phyloP scores from a whole-genome alignment of 2,797 vertebrate species.

The Pipistrellus nathusii region DNA sequence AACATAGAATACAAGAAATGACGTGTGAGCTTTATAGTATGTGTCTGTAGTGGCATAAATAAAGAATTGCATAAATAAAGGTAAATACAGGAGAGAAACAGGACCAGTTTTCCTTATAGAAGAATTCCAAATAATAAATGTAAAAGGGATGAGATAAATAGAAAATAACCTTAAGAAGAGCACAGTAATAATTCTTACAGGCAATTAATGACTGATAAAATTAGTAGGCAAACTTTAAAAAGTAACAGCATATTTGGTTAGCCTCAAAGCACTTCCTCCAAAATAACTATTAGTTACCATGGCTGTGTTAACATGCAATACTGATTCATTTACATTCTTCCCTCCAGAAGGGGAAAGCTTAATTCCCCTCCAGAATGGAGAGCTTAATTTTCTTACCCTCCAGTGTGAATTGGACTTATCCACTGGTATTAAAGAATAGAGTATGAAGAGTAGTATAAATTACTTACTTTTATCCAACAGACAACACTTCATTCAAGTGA shows the following conservation, averaged over 20 bases:
- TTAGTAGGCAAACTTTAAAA: not conserved
- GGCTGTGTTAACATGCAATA: not conserved
- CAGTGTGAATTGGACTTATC: not conserved
- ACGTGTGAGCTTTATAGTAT: not conserved
- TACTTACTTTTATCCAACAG: not conserved
- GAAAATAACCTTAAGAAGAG: not conserved
- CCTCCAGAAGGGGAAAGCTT: not conserved
- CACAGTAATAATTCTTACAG: not conserved
- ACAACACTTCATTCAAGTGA: not conserved
- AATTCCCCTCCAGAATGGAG: rapidly evolving
- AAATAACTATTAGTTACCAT: not conserved
- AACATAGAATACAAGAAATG: not conserved
- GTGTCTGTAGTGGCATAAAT: not conserved
- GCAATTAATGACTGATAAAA: not conserved
- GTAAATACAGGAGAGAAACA: not conserved
- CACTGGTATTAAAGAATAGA: not conserved
- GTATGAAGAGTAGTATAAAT: not conserved
- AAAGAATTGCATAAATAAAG: not conserved
- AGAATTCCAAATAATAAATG: not conserved
- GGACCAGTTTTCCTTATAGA: not conserved
- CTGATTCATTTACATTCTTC: not conserved
- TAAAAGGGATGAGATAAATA: not conserved
- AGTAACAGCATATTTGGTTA: not conserved
- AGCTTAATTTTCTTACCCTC: not conserved
- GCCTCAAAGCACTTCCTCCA: not conserved